Conservation (phyloP, 2,888 invertebrate species). For the Philereme vetulata region DNA sequence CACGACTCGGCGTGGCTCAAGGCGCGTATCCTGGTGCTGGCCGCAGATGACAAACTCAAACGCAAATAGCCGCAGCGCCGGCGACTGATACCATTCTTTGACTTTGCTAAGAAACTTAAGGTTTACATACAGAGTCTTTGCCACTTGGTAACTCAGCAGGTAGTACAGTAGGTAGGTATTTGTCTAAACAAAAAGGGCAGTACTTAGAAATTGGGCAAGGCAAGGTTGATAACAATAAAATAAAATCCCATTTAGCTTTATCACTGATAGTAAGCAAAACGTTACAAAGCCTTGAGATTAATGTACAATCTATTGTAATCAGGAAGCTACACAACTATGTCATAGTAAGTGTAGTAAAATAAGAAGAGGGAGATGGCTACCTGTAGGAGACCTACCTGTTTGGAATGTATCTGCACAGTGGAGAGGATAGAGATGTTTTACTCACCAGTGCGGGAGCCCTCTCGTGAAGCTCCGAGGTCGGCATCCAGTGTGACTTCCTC, state of each 20-base stretch:
- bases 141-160: too few species aligned
- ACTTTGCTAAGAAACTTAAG: too few species aligned
- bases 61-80: conserved; percentile 5
- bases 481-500: conserved; percentile 86
- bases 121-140: too few species aligned
- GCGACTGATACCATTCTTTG: too few species aligned
- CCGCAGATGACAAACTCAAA: conserved; percentile 46
- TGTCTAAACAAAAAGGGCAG: too few species aligned
- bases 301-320: conserved; percentile 1
- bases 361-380: too few species aligned
- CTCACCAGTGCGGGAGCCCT: conserved; percentile 94
- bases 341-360: too few species aligned
- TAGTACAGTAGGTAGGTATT: too few species aligned
- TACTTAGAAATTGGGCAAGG: too few species aligned
- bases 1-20: conserved; percentile 76
- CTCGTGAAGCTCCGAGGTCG: conserved; percentile 93
- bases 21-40: conserved; percentile 63
- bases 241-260: not conserved
- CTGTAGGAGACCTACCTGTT: too few species aligned
- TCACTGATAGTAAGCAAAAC: conserved; percentile 8
- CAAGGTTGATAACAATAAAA: too few species aligned
- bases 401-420: not conserved
- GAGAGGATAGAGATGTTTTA: conserved; percentile 6
- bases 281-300: conserved; percentile 10
- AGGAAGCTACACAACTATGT: not conserved